A percentile compares a stretch with the other conserved stretches of the same genome.
These are phyloP conservation scores for Notospermus geniculatus DNA, from an alignment of 1,140 invertebrate species.

Conservation along the genomic window DNA sequence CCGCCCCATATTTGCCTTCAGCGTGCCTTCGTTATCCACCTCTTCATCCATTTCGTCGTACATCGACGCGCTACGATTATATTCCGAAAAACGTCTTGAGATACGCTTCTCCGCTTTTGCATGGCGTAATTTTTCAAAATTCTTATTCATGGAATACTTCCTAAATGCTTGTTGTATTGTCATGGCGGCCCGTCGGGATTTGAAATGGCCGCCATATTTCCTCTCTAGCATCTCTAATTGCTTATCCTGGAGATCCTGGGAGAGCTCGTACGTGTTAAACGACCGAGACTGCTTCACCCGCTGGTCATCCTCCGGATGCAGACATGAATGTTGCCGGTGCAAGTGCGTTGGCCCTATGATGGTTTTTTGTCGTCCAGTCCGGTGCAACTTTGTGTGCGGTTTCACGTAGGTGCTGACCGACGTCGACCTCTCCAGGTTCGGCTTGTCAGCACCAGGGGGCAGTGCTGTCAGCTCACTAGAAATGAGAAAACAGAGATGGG, in stretches of 20 bases:
- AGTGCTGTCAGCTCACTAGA: too few species aligned
- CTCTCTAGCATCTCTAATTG: slow-evolving; percentile 92
- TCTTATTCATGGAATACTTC: slow-evolving; percentile 87
- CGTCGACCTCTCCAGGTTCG: neutral
- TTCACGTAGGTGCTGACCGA: neutral
- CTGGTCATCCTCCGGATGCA: slow-evolving; percentile 38
- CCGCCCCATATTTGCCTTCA: slow-evolving; percentile 17
- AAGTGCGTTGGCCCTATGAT: neutral
- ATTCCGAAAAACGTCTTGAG: slow-evolving; percentile 66
- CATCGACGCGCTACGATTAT: slow-evolving; percentile 49
- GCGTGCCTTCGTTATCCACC: neutral
- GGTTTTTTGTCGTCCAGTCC: neutral
- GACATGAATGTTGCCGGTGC: slow-evolving; percentile 1
- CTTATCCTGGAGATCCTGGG: slow-evolving; percentile 92
- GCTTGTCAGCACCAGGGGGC: too few species aligned
- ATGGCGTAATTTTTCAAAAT: slow-evolving; percentile 65
- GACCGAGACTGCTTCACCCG: slow-evolving; percentile 43
- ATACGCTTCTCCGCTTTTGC: slow-evolving; percentile 81
- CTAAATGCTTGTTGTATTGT: slow-evolving; percentile 94
- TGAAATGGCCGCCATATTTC: slow-evolving; percentile 84
- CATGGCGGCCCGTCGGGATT: slow-evolving; percentile 85
- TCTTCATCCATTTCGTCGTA: slow-evolving; percentile 34
- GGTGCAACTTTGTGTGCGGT: neutral
- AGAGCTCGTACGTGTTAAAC: slow-evolving; percentile 76
- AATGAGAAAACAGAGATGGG: too few species aligned